Percentiles rank a stretch among this genome's conserved stretches.
Conservation (phyloP, 2,888 invertebrate genomes). For the Pollenia griseotomentosa region DNA sequence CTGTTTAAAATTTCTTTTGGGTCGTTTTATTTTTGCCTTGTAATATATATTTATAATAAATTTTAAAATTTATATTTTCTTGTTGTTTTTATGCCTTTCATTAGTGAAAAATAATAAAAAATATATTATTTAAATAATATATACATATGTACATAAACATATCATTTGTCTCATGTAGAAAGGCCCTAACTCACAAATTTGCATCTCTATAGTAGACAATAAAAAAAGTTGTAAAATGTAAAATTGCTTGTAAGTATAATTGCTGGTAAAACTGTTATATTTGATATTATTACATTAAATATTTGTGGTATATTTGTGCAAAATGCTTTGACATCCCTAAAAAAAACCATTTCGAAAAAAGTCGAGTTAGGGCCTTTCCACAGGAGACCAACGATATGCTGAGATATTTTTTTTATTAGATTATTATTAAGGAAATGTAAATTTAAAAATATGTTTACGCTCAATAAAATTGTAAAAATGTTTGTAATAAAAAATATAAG, state of each 20-base stretch:
- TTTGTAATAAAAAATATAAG: not conserved
- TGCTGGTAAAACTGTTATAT: too few species aligned
- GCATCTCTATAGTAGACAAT: too few species aligned
- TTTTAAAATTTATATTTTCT: slow-evolving; percentile 8
- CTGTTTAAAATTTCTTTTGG: not conserved
- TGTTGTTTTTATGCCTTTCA: slow-evolving; percentile 16
- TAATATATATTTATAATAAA: not conserved
- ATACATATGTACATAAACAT: too few species aligned
- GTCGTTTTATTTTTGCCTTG: not conserved
- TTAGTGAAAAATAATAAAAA: slow-evolving; percentile 26
- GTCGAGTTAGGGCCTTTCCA: too few species aligned
- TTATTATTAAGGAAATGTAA: slow-evolving; percentile 49
- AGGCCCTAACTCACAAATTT: too few species aligned
- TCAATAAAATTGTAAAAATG: slow-evolving; percentile 31
- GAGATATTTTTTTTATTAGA: slow-evolving; percentile 40
- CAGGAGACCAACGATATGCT: not conserved
- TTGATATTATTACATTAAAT: too few species aligned
- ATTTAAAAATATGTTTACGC: slow-evolving; percentile 32
- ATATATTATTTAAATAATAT: slow-evolving; percentile 10
- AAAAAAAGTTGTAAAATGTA: too few species aligned
- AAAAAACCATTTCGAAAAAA: too few species aligned
- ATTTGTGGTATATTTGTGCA: too few species aligned
- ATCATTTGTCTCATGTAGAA: too few species aligned
- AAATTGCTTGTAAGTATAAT: too few species aligned
- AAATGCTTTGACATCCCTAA: too few species aligned